A percentile compares a stretch with the other conserved stretches of the same genome.
These are phyloP conservation scores for Lymantria monacha DNA, from an alignment of 2,888 invertebrate genomes.

Conservation along the genomic window DNA sequence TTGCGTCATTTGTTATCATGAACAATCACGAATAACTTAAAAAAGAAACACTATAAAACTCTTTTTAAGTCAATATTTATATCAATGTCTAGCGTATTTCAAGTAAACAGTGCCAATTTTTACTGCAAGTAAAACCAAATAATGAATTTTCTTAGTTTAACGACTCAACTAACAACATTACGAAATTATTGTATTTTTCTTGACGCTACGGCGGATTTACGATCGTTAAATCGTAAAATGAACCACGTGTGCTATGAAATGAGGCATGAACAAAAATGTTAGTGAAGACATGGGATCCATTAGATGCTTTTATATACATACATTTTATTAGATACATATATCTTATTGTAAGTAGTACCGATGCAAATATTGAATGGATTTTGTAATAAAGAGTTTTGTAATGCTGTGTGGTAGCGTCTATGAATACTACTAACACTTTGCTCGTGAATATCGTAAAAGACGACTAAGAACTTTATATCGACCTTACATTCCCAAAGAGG, in stretches of 20 bases:
- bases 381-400: no score
- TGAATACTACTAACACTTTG: no score
- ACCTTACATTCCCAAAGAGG: no score
- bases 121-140: neutral
- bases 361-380: no score
- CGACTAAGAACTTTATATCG: no score
- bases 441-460: no score
- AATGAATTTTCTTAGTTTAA: constrained; percentile 8
- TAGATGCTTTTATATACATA: constrained; percentile 10
- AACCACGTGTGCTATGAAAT: constrained; percentile 36
- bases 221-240: constrained; percentile 42
- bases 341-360: no score
- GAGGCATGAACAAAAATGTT: constrained; percentile 8
- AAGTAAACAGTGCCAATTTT: neutral
- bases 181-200: constrained; percentile 39
- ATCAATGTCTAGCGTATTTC: neutral
- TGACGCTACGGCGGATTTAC: constrained; percentile 42
- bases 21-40: no score
- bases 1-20: no score
- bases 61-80: neutral
- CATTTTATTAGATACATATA: no score
- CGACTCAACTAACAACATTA: constrained; percentile 28
- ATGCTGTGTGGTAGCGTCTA: no score
- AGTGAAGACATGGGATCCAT: constrained; percentile 6
- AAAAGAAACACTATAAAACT: neutral